phyloP scores from a whole-genome alignment of 2,888 invertebrate species.

The Gandaritis pyraliata region DNA sequence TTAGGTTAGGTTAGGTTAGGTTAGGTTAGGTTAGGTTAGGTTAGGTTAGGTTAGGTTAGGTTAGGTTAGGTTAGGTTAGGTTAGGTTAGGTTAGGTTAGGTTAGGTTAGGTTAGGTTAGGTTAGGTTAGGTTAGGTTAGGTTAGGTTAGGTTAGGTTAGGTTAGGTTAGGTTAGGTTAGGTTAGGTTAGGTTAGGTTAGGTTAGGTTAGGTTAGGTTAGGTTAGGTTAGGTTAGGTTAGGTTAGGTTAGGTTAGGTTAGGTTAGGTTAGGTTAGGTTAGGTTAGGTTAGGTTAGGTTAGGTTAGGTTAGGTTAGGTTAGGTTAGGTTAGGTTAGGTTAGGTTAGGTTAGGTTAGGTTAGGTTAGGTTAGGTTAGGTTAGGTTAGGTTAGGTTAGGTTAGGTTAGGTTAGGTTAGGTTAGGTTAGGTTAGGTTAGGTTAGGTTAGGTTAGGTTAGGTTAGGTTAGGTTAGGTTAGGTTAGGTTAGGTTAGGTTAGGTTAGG shows the following conservation, averaged over 20 bases:
- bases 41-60: background rate
- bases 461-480: too few species aligned
- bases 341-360: too few species aligned
- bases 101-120: slow-evolving; percentile 33
- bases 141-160: slow-evolving; percentile 37
- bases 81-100: slow-evolving; percentile 34
- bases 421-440: too few species aligned
- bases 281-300: slow-evolving; percentile 31
- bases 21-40: background rate
- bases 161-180: slow-evolving; percentile 22
- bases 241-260: slow-evolving; percentile 34
- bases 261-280: slow-evolving; percentile 35
- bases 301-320: slow-evolving; percentile 20
- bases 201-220: slow-evolving; percentile 37
- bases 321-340: too few species aligned
- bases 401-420: too few species aligned
- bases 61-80: slow-evolving; percentile 1
- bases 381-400: too few species aligned
- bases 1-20: slow-evolving; percentile 27
- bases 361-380: too few species aligned
- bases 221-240: slow-evolving; percentile 29
- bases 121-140: slow-evolving; percentile 32
- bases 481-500: too few species aligned
- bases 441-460: too few species aligned
- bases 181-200: slow-evolving; percentile 35